phyloP scores from a whole-genome alignment of 1,140 invertebrate species.

The Bombus sylvicola region DNA sequence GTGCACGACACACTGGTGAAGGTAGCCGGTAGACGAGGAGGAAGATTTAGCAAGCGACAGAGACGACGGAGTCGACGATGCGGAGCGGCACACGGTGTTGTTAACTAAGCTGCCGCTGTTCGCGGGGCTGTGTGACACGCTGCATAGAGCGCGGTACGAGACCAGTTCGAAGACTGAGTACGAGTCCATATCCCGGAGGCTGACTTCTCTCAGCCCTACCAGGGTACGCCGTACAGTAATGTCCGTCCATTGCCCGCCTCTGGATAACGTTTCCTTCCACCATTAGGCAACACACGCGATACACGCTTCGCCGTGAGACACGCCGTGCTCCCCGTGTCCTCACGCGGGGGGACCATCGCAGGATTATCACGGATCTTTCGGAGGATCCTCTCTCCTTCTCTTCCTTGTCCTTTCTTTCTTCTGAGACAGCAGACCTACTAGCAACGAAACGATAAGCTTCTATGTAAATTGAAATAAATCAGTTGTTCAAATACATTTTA shows the following conservation, averaged over 20 bases:
- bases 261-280: conserved; percentile 71
- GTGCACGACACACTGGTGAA: conserved; percentile 7
- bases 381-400: not conserved
- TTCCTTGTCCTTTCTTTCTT: not conserved
- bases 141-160: conserved; percentile 61
- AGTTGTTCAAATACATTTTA: no score
- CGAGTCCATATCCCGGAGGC: conserved; percentile 70
- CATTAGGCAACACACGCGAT: conserved; percentile 65
- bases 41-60: no score
- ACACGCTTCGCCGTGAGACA: conserved; percentile 23
- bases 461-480: not conserved
- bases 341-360: conserved; percentile 18
- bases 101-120: conserved; percentile 41
- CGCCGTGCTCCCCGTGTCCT: conserved; percentile 17
- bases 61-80: conserved; percentile 2
- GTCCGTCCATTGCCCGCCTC: conserved; percentile 67
- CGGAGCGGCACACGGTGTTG: conserved; percentile 38
- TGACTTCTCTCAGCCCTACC: conserved; percentile 76
- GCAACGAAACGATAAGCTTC: not conserved
- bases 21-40: not conserved
- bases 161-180: conserved; percentile 74
- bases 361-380: conserved; percentile 41
- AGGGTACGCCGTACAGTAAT: conserved; percentile 63
- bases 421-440: not conserved
- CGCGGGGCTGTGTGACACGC: conserved; percentile 44